Base-by-base conservation (phyloP, 2,113 vertebrate species). In the Anser cygnoides region DNA sequence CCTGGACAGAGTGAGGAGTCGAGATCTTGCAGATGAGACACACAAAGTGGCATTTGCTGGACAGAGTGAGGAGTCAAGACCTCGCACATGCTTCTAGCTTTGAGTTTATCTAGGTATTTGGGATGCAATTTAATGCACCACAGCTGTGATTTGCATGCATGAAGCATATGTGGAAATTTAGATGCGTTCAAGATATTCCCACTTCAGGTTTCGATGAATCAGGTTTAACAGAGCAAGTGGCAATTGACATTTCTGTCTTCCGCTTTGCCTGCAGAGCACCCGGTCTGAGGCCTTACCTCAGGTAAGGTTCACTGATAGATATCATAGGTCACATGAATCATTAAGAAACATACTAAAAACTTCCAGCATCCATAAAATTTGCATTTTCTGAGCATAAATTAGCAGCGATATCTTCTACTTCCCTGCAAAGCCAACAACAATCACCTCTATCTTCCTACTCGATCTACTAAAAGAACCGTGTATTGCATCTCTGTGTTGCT, bases 171-270 rank as follows among this genome's bases (percentile, higher is more conserved):
- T 50, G 63, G 87, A 80, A 82, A n/a, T 57, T 44, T 0, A 83
- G 93, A 76, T n/a, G 58, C 63, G 4, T 59, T 72, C 26, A 17
- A 52, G 83, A 75, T 49, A 77, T 52, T 94, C 76, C 88, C 93
- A 86, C 92, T 96, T 86, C 75, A 93, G 79, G 41, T 43, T 9
- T 74, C 76, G 75, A 83, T 79, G 90, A 62, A 67, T 67, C 77
- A 73, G 74, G 84, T 44, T 70, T 61, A 84, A 50, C 19, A 35
- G 93, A 78, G 92, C 93, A 94, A 96, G 94, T 95, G 94, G 82
- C 93, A 77, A 93, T 96, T 90, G 94, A 95, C 93, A 95, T 95
- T 97, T 96, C 78, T 85, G 59, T 49, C 91, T 82, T 71, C 57
- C 65, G 9, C 77, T 92, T 87, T 65, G 70, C 72, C 91, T 96